Evolutionary conservation across 2,113 vertebrate genomes (phyloP), one percentile per base, ranked within the genome.

Genomic region (Probosciger aterrimus): DNA sequence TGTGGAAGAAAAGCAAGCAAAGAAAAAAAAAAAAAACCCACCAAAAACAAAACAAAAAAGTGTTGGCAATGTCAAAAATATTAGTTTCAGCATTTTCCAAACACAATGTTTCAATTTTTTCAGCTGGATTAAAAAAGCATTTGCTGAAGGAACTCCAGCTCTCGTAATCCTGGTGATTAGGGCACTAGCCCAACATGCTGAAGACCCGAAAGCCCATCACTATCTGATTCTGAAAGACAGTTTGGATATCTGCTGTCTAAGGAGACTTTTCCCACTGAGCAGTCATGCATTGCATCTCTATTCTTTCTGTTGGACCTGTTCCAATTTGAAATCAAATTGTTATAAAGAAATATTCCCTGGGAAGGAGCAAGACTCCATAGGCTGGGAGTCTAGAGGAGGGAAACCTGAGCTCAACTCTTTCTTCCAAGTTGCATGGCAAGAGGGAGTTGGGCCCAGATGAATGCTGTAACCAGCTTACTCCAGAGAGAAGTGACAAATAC

Each of bases 41-140:
- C 7, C n/a, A n/a, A 33, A 33, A 57, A 20, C 55, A 3, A 60
- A 46, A 15, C 7, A 44, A 46, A 67, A 80, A 91, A 43, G 3
- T 30, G 9, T 69, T 95, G 78, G 79, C 75, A 62, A 69, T 53
- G 75, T 74, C 71, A 94, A 59, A 96, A 80, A 87, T 20, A 90
- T 88, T 90, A n/a, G 71, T 88, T 93, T 77, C 90, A 73, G 63
- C 19, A 23, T 85, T 90, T 14, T 94, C 67, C 35, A 80, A 93
- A 47, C 18, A 47, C 18, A 74, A 4, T 33, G 18, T 59, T 92
- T 64, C 20, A 24, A 3, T 5, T 60, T 81, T 76, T 85, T 73
- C 16, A 88, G 19, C 35, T 70, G 37, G 28, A 86, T 77, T 95
- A 64, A 86, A 77, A 86, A 83, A n/a, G 10, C 86, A 86, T 92